Base-by-base conservation (phyloP, 2,888 invertebrate species). In the Pseudeuparius sepicola region DNA sequence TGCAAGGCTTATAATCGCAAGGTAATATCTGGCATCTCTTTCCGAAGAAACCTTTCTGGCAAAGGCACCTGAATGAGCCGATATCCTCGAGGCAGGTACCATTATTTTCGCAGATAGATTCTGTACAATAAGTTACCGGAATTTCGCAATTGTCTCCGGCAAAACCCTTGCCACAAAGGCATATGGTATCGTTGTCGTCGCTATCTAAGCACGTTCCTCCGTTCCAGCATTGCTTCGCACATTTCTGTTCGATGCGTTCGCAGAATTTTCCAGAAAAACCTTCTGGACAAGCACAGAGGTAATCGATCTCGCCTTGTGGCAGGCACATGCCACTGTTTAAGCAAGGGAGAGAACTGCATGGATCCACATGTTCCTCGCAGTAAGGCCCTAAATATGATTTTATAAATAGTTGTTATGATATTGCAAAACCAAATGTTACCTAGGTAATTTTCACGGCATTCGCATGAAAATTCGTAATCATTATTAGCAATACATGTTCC, bases 1-100 rank as follows among this genome's bases (percentile, higher is more conserved):
- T 55, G 45, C 77, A 77, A 0, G 73, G 73, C 30, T 62, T 52
- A 48, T 66, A 69, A 44, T 67, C 67, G 49, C 79, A 79, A 4
- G 78, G 68, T 24, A 67, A 47, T 14, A 68, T 52, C 48, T 67
- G 65, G 46, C 73, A 73, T 33, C 69, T 60, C 35, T 60, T 60
- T 3, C 74, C 75, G 13, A 70, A 56, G 46, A 60, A 66, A 15
- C 72, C 72, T 2, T 60, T 54, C 14, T 50, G 51, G 45, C 73
- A 73, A 14, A 59, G 42, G 44, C 73, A 73, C 24, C 55, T 52
- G 56, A 64, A 72, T 1, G 63, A 63, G 32, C 55, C 53, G 10
- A 46, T 37, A 13, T 54, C 46, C 45, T 64, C 63, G 2, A 58
- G 35, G 43, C 66, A 67, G 11, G 49, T 54, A 4, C 61, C 60